These are phyloP conservation scores for Lithodes maja DNA, from an alignment of 2,888 invertebrate genomes.

Conservation along the genomic window DNA sequence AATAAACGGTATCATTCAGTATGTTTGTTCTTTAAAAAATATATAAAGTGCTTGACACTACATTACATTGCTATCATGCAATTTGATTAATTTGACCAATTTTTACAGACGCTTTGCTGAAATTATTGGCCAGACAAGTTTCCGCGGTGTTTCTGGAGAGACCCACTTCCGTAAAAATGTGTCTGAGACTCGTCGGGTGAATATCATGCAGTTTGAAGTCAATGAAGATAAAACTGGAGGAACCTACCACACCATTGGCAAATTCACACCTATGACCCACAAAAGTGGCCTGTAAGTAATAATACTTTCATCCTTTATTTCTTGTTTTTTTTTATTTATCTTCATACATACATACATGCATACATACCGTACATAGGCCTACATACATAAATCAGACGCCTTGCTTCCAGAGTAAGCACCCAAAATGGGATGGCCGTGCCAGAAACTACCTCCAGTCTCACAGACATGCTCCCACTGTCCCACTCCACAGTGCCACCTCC, in stretches of 20 bases:
- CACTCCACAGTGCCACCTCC: too few species aligned
- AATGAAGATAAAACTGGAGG: constrained; percentile 54
- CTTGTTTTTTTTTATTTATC: not conserved
- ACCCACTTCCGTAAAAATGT: constrained; percentile 80
- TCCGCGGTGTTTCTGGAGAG: constrained; percentile 84
- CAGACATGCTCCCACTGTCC: too few species aligned
- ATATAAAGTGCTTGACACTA: too few species aligned
- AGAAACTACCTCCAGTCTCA: too few species aligned
- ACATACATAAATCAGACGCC: too few species aligned
- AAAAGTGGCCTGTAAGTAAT: constrained; percentile 16
- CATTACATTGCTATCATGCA: too few species aligned
- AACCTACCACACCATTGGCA: constrained; percentile 35
- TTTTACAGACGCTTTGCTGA: constrained; percentile 78
- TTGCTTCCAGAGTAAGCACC: too few species aligned
- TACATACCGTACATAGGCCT: not conserved
- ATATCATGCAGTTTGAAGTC: constrained; percentile 73
- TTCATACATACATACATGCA: not conserved
- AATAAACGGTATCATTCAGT: too few species aligned
- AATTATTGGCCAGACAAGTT: constrained; percentile 81
- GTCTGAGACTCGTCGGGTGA: constrained; percentile 75
- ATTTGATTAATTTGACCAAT: not conserved
- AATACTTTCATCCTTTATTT: not conserved
- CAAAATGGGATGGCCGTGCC: too few species aligned
- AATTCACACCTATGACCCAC: constrained; percentile 29
- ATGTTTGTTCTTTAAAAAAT: too few species aligned